A percentile compares a stretch with the other conserved stretches of the same genome.
Conservation (phyloP, 2,113 vertebrate species). For the Sialia sialis region DNA sequence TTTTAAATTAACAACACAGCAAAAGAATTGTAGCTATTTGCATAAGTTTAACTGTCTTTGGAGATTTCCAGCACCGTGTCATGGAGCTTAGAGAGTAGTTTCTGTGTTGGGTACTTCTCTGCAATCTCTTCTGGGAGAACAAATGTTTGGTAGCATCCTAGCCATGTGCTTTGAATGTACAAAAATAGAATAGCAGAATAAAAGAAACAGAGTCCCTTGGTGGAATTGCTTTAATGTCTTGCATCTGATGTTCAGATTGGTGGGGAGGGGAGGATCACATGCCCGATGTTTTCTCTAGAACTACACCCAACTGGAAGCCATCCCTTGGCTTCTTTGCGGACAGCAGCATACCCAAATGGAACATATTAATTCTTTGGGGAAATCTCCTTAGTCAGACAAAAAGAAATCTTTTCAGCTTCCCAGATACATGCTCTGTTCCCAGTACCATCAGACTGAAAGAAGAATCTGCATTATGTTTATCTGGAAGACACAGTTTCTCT, state of each 20-base stretch:
- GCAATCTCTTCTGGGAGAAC: slow-evolving; percentile 18
- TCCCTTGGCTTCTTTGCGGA: slow-evolving; percentile 34
- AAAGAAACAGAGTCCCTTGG: slow-evolving; percentile 43
- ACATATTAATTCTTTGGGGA: slow-evolving; percentile 43
- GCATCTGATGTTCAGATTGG: slow-evolving; percentile 54
- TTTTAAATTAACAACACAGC: not conserved
- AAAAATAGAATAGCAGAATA: slow-evolving; percentile 50
- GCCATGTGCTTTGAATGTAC: slow-evolving; percentile 32
- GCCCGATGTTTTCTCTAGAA: slow-evolving; percentile 49
- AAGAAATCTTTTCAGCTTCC: slow-evolving; percentile 19
- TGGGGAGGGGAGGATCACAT: slow-evolving; percentile 32
- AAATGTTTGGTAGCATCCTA: slow-evolving; percentile 37
- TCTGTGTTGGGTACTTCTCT: not conserved
- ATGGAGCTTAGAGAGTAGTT: not conserved
- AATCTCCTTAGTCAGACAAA: not conserved
- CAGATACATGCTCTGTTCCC: not conserved
- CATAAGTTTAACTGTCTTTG: not conserved
- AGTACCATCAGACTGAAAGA: not conserved
- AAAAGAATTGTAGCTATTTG: slow-evolving; percentile 8
- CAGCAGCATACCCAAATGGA: slow-evolving; percentile 43
- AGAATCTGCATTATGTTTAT: not conserved
- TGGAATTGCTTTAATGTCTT: slow-evolving; percentile 45
- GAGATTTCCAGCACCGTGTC: not conserved
- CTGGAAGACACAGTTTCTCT: not conserved
- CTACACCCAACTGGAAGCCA: slow-evolving; percentile 51